Evolutionary conservation across 2,797 vertebrate species (phyloP), one percentile per base, ranked within the genome.

Genomic region (Tauraco hartlaubi): DNA sequence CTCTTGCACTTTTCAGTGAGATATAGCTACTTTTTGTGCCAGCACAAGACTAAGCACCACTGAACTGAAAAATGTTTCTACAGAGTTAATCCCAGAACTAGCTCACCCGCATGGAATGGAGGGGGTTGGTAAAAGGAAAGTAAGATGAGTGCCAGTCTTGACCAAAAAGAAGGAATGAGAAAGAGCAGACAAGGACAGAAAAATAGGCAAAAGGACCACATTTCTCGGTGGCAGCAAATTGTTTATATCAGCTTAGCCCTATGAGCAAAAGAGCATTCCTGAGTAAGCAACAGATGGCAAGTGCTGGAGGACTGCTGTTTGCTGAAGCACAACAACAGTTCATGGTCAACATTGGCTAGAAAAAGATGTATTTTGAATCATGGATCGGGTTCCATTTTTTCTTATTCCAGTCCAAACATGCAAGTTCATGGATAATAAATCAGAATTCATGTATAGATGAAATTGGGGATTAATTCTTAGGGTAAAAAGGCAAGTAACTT

Each of bases 61-160:
- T 0, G 0, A 66, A 39, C 2, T 23, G 35, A 21, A 43, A 62
- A 84, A 64, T 4, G 5, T 79, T 85, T 68, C 31, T 39, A 9
- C 16, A 15, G 12, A 4, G 2, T 61, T 88, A 63, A 67, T 33
- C 9, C 13, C 16, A 67, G 22, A 85, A 63, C 8, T 15, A 62
- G 12, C 15, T 74, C 28, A 33, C 4, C 2, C 5, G 0, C 16
- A 7, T 9, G 2, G 12, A 9, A 13, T 1, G 2, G 16, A 46
- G 26, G 5, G 7, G 1, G 7, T 8, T 1, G 1, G 21, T 7
- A 9, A 28, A 17, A 73, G 35, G 15, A 49, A 78, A 59, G n/a
- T 21, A 29, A 74, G 49, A 63, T 16, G 9, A 76, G 10, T 43
- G 23, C 3, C 4, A 15, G 0, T 48, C 20, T 33, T 54, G 44